Evolutionary conservation across 2,113 vertebrate species (phyloP), one percentile per base, ranked within the genome.

Genomic region (Fregetta grallaria): DNA sequence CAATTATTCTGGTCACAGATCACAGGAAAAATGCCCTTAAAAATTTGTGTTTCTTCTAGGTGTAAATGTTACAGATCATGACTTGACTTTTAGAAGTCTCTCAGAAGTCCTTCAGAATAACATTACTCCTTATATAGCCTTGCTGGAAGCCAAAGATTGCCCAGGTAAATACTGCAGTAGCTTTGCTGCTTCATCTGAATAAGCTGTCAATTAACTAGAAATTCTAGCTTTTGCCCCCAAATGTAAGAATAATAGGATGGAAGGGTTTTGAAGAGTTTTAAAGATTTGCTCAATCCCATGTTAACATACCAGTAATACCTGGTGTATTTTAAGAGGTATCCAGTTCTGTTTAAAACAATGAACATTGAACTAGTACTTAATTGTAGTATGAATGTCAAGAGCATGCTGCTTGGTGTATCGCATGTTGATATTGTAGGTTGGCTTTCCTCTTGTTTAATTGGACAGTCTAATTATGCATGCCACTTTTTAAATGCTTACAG

Each of bases 61-160:
- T 84, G 99, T 99, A 42, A 99, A 99, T 83, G 98, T 99, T 79
- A 99, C 99, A 20, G 99, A 99, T 97, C 99, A 99, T 87, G 98
- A 99, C 84, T 97, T 99, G 97, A 99, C 98, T 71, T 99, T 99
- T 92, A 98, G 98, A 97, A 98, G 98, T 94, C 95, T 99, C 61
- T 98, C 98, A 25, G 99, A 99, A 66, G 95, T 98, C 72, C 98
- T 99, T 85, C 98, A 98, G 67, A 97, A 98, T 96, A 98, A 96
- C 16, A 93, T 99, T 86, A 99, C 98, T 87, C 99, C 99, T 53
- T 98, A 99, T 66, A 96, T 99, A 75, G 98, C 98, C 29, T 98
- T 98, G 32, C 89, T 99, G 58, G 98, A 99, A 97, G 98, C 99
- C 91, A 99, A 99, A 97, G 99, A 99, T 91, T 99, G 99, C 86